Percentiles rank a stretch among this genome's conserved stretches.
These are phyloP conservation scores for Stegophylla sp. DNA, from an alignment of 2,888 invertebrate genomes.

Conservation along the genomic window DNA sequence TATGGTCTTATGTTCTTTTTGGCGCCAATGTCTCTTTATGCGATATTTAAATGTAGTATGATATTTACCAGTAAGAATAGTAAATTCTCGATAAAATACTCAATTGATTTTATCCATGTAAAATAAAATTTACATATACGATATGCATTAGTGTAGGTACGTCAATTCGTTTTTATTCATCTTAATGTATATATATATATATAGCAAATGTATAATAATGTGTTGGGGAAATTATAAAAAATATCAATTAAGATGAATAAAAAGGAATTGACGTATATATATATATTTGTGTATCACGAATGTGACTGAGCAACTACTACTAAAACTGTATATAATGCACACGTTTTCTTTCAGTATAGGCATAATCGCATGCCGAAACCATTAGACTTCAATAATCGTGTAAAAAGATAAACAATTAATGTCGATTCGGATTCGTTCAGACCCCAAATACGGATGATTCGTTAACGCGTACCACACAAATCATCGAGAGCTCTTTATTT, in stretches of 20 bases:
- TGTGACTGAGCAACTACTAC: too few species aligned
- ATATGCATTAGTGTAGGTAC: too few species aligned
- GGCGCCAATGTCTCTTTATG: neutral
- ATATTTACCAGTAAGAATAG: too few species aligned
- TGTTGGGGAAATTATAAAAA: too few species aligned
- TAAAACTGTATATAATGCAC: neutral
- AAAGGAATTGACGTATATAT: neutral
- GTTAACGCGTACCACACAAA: neutral
- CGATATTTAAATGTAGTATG: too few species aligned
- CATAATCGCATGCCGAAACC: neutral
- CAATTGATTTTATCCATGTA: too few species aligned
- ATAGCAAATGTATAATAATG: too few species aligned
- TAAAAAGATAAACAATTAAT: neutral
- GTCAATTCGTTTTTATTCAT: too few species aligned
- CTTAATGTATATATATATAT: too few species aligned
- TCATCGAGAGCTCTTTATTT: neutral
- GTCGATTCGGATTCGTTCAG: neutral
- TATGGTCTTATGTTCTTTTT: neutral
- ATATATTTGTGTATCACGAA: neutral
- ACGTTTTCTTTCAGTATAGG: neutral
- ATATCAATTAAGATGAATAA: too few species aligned
- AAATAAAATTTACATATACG: too few species aligned
- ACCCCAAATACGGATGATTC: constrained; percentile 1
- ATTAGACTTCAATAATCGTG: neutral
- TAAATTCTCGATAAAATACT: too few species aligned